Base-by-base conservation (phyloP, 2,888 invertebrate genomes). In the Exocentrus adspersus region DNA sequence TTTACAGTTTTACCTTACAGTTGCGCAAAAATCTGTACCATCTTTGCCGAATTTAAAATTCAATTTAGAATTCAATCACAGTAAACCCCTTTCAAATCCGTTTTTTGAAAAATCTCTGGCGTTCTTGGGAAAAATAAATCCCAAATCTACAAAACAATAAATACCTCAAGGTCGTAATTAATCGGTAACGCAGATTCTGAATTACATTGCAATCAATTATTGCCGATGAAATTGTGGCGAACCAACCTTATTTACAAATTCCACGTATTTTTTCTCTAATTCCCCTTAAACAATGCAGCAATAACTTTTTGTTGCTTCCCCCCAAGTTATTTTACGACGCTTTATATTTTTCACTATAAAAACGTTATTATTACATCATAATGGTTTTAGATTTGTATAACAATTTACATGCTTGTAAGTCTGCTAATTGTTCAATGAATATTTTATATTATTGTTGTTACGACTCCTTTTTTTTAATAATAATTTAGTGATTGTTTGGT, bases 341-440 rank as follows among this genome's bases (percentile, higher is more conserved):
- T 51, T 51, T 30, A 19, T 37, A 21, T 21, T 43, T 14, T 43
- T 42, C 42, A 42, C 43, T 43, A 16, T n/a, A 14, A 7, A 24
- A 32, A 54, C 42, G n/a, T 37, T 37, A 37, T 54, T 54, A 43
- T 54, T 54, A 54, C 54, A 28, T 42, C 30, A 51, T 51, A 28
- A 21, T 19, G 32, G 30, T 17, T 19, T 32, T 51, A 51, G 51
- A 19, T 51, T 37, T 51, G 32, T 32, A 17, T n/a, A n/a, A 7
- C n/a, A 32, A 57, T 20, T 45, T 20, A 14, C 46, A n/a, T 57
- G 57, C 57, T 57, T 57, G 57, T 57, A 45, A 46, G 57, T 46
- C 32, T 57, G 57, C 46, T 57, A 57, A 57, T 46, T 57, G 57
- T 57, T 46, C 32, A 28, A 51, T 51, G 12, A 57, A 46, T 57